Percentiles rank a stretch among this genome's conserved stretches.
These are phyloP conservation scores for Tupaia chinensis DNA, from an alignment of 2,113 vertebrate species.

Conservation along the genomic window DNA sequence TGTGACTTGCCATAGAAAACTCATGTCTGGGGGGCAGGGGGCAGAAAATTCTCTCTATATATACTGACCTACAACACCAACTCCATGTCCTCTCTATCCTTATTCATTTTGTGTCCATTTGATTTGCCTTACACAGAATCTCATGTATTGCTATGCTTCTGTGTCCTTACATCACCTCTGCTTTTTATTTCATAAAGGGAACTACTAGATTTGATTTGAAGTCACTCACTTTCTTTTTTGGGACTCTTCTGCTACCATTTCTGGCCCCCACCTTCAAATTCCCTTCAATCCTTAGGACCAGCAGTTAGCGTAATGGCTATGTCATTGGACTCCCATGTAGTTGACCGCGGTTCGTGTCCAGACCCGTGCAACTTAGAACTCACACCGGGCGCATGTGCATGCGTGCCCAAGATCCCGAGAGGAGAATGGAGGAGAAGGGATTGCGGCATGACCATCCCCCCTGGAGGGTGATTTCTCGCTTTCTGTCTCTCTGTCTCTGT, in stretches of 20 bases:
- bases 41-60: neutral
- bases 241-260: neutral
- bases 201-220: neutral
- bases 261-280: neutral
- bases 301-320: no score
- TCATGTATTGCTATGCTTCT: neutral
- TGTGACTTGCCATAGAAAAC: neutral
- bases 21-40: neutral
- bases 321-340: no score
- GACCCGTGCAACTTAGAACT: no score
- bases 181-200: constrained; percentile 12
- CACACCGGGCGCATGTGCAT: no score
- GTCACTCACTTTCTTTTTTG: constrained; percentile 21
- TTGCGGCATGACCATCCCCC: no score
- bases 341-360: no score
- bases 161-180: neutral
- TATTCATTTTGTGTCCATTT: neutral
- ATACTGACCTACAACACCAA: neutral
- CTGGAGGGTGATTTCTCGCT: no score
- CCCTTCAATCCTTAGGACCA: neutral
- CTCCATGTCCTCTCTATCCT: neutral
- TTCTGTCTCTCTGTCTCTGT: no score
- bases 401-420: no score
- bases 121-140: neutral
- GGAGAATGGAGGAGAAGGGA: no score